These are phyloP conservation scores for Agapostemon virescens DNA, from an alignment of 2,888 invertebrate species.

Conservation along the genomic window DNA sequence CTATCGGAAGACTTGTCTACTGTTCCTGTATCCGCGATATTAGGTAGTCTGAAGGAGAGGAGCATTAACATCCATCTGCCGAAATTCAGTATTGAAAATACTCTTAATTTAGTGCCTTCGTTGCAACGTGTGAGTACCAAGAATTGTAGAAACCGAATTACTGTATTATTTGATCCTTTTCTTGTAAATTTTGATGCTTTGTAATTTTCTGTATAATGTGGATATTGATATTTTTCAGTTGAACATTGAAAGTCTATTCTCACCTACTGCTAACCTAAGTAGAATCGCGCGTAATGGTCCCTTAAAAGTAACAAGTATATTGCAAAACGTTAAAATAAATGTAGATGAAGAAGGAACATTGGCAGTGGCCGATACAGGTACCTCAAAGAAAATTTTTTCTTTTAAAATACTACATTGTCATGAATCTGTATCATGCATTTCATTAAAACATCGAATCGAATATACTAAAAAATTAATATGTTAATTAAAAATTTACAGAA, in stretches of 20 bases:
- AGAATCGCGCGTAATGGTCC: constrained; percentile 81
- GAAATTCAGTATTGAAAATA: constrained; percentile 84
- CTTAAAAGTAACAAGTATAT: constrained; percentile 82
- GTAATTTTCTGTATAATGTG: neutral
- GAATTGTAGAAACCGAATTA: neutral
- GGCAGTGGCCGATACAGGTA: constrained; percentile 84
- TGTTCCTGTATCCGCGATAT: constrained; percentile 81
- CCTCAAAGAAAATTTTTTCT: constrained; percentile 12
- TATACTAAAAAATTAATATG: neutral
- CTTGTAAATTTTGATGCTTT: neutral
- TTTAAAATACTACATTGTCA: neutral
- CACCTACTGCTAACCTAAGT: constrained; percentile 82
- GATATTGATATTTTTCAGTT: constrained; percentile 80
- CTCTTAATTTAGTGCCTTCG: constrained; percentile 81
- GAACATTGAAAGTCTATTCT: constrained; percentile 83
- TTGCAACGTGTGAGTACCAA: constrained; percentile 81
- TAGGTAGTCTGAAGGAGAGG: constrained; percentile 79
- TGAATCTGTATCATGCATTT: neutral
- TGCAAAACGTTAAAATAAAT: constrained; percentile 85
- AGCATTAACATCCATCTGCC: constrained; percentile 84
- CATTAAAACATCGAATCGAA: neutral
- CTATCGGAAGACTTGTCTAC: constrained; percentile 83
- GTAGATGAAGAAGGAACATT: constrained; percentile 86
- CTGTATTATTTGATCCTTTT: neutral
- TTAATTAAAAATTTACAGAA: constrained; percentile 20